These are phyloP conservation scores for Crocodylus rhombifer DNA, from an alignment of 2,797 vertebrate species.

Conservation along the genomic window DNA sequence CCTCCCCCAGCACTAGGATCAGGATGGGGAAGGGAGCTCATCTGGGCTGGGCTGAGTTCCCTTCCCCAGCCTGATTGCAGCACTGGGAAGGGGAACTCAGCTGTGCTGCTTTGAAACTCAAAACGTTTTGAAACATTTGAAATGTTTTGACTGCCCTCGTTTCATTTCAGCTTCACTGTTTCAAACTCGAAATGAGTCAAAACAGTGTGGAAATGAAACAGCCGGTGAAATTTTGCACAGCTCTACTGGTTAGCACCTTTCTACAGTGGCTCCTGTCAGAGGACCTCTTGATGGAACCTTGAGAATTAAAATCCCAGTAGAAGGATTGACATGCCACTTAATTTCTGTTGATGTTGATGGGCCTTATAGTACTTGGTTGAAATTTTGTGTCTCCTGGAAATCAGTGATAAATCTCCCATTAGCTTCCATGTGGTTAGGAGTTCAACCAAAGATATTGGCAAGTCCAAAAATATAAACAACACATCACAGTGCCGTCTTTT, in stretches of 20 bases:
- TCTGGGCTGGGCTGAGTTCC: no score
- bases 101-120: no score
- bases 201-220: no score
- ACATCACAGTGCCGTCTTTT: neutral
- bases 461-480: neutral
- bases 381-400: neutral
- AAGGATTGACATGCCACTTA: fast-evolving
- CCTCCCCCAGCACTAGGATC: no score
- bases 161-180: no score
- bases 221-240: no score
- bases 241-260: neutral
- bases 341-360: fast-evolving
- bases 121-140: no score
- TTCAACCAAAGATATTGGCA: neutral
- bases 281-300: fast-evolving
- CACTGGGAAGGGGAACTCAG: no score
- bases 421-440: neutral
- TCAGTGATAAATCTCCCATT: neutral
- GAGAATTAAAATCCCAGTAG: fast-evolving
- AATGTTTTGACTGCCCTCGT: no score
- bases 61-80: no score
- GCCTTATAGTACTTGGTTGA: neutral
- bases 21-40: no score
- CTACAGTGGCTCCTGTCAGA: neutral
- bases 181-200: no score